A percentile compares a stretch with the other conserved stretches of the same genome.
Evolutionary conservation across 2,888 invertebrate species (phyloP).

Genomic region (Latrodectus elegans): DNA sequence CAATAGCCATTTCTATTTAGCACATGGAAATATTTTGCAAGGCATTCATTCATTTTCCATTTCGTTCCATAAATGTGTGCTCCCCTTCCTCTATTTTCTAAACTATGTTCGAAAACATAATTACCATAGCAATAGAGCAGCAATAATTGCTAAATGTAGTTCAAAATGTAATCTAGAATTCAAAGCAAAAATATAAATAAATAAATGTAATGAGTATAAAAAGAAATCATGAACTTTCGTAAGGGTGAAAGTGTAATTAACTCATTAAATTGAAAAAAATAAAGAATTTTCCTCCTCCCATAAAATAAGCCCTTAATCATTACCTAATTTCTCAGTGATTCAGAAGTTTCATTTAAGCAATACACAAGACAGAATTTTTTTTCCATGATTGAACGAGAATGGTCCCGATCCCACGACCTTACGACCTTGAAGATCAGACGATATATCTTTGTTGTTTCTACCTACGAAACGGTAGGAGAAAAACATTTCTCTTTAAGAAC

Average conservation of each 20-base stretch:
- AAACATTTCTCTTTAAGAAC: not conserved
- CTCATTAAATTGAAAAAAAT: not conserved
- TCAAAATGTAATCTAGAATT: too few species aligned
- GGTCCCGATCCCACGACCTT: conserved; percentile 2
- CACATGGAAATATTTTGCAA: too few species aligned
- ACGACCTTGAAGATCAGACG: not conserved
- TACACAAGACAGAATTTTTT: not conserved
- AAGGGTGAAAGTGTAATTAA: not conserved
- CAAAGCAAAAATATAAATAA: too few species aligned
- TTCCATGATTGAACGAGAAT: not conserved
- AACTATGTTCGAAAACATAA: too few species aligned
- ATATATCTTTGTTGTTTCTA: not conserved
- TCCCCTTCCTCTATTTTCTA: too few species aligned
- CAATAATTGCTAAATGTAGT: too few species aligned
- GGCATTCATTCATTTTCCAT: too few species aligned
- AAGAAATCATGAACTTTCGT: not conserved
- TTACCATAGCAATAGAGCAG: too few species aligned
- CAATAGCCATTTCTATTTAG: too few species aligned
- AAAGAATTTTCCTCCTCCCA: not conserved
- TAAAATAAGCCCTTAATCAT: not conserved
- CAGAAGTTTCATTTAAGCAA: not conserved
- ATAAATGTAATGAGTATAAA: too few species aligned
- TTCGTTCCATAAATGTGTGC: too few species aligned
- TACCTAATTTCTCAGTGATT: not conserved
- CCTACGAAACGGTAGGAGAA: not conserved